Percentiles rank a stretch among this genome's conserved stretches.
Conservation (phyloP, 1,140 invertebrate genomes). For the Macrosteles quadrilineatus region DNA sequence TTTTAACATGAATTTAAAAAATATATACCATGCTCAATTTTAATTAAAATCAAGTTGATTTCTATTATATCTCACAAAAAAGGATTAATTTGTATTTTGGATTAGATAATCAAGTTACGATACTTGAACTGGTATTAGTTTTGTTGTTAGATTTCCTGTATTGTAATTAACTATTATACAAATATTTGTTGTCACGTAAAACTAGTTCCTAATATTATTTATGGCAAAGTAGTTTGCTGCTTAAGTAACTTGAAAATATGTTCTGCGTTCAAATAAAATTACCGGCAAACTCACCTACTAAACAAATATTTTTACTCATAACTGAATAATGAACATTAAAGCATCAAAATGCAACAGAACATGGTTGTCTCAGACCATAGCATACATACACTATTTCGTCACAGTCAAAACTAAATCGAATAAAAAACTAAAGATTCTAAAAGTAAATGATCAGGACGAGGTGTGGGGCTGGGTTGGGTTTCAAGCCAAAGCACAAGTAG, state of each 20-base stretch:
- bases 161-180: neutral
- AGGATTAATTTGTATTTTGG: neutral
- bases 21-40: too few species aligned
- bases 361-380: too few species aligned
- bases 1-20: too few species aligned
- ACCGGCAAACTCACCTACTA: neutral
- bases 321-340: too few species aligned
- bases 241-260: neutral
- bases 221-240: neutral
- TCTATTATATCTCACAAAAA: neutral
- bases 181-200: neutral
- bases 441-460: neutral
- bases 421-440: neutral
- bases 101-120: neutral
- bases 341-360: too few species aligned
- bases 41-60: too few species aligned
- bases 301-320: too few species aligned
- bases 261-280: neutral
- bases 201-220: neutral
- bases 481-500: neutral
- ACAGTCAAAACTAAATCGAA: neutral
- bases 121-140: neutral
- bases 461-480: neutral
- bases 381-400: neutral
- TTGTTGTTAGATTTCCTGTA: neutral